Base-by-base conservation (phyloP, 2,797 vertebrate species). In the Anabacerthia variegaticeps region DNA sequence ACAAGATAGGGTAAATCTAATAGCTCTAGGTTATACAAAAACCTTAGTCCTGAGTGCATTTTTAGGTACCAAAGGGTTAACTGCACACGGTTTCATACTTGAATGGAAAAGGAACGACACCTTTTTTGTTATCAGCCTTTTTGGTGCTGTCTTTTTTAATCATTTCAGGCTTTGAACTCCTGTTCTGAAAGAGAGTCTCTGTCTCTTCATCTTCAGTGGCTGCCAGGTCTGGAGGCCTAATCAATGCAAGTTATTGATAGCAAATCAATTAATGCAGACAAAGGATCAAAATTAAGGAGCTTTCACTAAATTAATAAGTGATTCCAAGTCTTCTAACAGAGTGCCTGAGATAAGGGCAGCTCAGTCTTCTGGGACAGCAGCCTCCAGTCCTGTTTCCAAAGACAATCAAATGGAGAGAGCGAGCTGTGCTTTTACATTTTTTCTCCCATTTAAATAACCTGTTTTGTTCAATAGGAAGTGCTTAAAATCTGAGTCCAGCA, bases 241-340 rank as follows among this genome's bases (percentile, higher is more conserved):
- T 97, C 97, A 97, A 96, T 97, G 95, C 83, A 85, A 73, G 94
- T 96, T 97, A 97, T 97, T 97, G 97, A 97, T 97, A 97, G 95
- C 94, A 97, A 97, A 97, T 97, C 97, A 97, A 95, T 97, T 97
- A 97, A 96, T 96, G 94, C 92, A 92, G 91, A 97, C 95, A 97
- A 97, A 97, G 65, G 89, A 97, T 97, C 92, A 96, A 94, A 97
- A 97, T 95, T 93, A 97, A 96, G 92, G 83, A 68, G 92, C 95
- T 97, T 97, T 97, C 95, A 97, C 95, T 97, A 97, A 97, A 97
- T 97, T 97, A 97, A 97, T 97, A 97, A 97, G 88, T 92, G 93
- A 97, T 93, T 93, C 96, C 75, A 95, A 93, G 95, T 92, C 96
- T 97, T 97, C 96, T 92, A 95, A 97, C 88, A 77, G 88, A 95